These are phyloP conservation scores for Liposcelis brunnea DNA, from an alignment of 2,888 invertebrate genomes.

Conservation along the genomic window DNA sequence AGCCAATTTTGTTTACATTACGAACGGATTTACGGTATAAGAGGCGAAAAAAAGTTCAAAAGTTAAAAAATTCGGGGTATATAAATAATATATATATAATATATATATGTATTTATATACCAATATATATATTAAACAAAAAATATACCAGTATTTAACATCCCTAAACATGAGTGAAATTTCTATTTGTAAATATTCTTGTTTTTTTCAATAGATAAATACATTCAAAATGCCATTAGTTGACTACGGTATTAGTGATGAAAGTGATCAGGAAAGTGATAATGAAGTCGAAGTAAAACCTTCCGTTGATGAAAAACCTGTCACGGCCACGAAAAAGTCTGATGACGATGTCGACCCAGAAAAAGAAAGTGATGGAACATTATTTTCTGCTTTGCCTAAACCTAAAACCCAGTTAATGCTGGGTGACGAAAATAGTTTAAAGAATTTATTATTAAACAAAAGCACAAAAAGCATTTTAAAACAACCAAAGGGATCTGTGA, in stretches of 20 bases:
- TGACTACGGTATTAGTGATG: constrained; percentile 1
- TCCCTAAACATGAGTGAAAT: too few species aligned
- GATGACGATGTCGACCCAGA: background rate
- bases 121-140: too few species aligned
- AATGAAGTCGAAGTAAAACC: background rate
- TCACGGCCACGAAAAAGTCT: background rate
- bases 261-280: constrained; percentile 5
- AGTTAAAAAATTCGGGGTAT: too few species aligned
- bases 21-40: too few species aligned
- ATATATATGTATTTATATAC: too few species aligned
- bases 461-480: background rate
- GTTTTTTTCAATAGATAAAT: too few species aligned
- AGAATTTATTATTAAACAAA: constrained; percentile 1
- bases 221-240: constrained; percentile 3
- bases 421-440: background rate
- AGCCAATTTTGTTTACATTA: too few species aligned
- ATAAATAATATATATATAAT: too few species aligned
- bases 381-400: background rate
- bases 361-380: background rate
- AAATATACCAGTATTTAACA: too few species aligned
- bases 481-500: background rate
- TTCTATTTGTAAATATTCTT: too few species aligned
- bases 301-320: background rate
- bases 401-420: background rate
- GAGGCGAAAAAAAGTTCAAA: too few species aligned